These are phyloP conservation scores for Vicugna pacos DNA, from an alignment of 2,113 vertebrate genomes.

Conservation along the genomic window DNA sequence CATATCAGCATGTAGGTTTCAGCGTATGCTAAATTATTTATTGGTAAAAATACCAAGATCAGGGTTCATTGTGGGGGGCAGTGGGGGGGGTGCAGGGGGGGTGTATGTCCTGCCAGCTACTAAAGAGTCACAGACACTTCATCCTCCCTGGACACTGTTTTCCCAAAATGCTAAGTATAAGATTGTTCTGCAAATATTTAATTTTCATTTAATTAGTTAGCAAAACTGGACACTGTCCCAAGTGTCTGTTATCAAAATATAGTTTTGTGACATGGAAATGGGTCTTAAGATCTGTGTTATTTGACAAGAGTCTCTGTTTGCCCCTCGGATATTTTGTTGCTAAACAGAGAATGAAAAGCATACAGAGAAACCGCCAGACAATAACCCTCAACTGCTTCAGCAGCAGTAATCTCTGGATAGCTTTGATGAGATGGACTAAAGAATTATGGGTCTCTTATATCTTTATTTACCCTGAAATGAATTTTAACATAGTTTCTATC, in stretches of 20 bases:
- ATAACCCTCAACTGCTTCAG: background rate
- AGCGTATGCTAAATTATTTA: constrained; percentile 1
- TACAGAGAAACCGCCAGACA: background rate
- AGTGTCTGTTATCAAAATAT: background rate
- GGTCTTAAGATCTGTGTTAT: background rate
- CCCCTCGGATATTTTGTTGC: background rate
- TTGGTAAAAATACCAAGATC: background rate
- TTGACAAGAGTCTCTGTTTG: background rate
- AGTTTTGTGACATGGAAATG: background rate
- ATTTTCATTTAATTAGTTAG: constrained; percentile 27
- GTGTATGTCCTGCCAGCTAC: background rate
- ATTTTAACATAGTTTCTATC: constrained; percentile 1
- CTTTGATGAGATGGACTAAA: background rate
- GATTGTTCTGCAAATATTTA: constrained; percentile 11
- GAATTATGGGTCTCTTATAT: background rate
- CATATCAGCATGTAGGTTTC: constrained; percentile 1
- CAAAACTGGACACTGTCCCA: background rate
- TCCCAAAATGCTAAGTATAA: background rate
- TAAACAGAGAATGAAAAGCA: background rate
- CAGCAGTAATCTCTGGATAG: background rate
- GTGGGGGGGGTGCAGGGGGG: too few relatives aligned
- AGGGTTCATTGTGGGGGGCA: background rate
- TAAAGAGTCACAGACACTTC: constrained; percentile 25
- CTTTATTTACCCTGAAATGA: constrained; percentile 4
- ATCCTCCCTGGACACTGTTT: background rate